Evolutionary conservation across 2,113 vertebrate genomes (phyloP), one percentile per base, ranked within the genome.

Genomic region (Oceanites oceanicus): DNA sequence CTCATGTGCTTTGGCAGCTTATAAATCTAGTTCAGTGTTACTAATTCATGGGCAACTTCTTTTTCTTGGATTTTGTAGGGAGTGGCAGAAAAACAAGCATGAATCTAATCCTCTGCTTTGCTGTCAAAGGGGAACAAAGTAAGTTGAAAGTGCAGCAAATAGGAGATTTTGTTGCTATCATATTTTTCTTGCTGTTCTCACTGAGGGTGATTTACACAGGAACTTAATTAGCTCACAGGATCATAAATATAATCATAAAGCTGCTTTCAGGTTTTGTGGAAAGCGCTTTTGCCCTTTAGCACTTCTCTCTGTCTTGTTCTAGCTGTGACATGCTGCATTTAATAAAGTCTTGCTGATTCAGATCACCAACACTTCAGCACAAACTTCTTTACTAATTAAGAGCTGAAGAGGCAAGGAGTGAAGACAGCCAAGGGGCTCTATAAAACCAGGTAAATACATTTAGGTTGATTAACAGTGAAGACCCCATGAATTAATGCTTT

Each of bases 341-440:
- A 97, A 95, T 91, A 92, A 95, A 95, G 70, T 68, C 95, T 92
- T 95, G 89, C 94, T 95, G 92, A 95, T 96, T 89, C 92, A 88
- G 94, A 95, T 91, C 80, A 83, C 87, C 89, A 16, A 67, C n/a
- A 56, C 71, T 95, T 90, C 91, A 90, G 91, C 77, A 88, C 38
- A 50, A 95, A 86, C 67, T 84, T 92, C 82, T 62, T 90, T 62
- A 63, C 91, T 97, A 91, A 85, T 97, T 96, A 95, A 90, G 67
- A 94, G 77, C 45, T 90, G 78, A 96, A 95, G 32, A 95, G 42
- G n/a, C 55, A 93, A 92, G 58, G 59, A 90, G 22, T 70, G 55
- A 91, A 95, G 62, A 84, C 67, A 94, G 84, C 61, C 71, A 91
- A 94, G n/a, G 32, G 32, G 42, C n/a, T 94, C 56, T 71, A 50